These are phyloP conservation scores for Hermetia illucens DNA, from an alignment of 1,140 invertebrate genomes.

Conservation along the genomic window DNA sequence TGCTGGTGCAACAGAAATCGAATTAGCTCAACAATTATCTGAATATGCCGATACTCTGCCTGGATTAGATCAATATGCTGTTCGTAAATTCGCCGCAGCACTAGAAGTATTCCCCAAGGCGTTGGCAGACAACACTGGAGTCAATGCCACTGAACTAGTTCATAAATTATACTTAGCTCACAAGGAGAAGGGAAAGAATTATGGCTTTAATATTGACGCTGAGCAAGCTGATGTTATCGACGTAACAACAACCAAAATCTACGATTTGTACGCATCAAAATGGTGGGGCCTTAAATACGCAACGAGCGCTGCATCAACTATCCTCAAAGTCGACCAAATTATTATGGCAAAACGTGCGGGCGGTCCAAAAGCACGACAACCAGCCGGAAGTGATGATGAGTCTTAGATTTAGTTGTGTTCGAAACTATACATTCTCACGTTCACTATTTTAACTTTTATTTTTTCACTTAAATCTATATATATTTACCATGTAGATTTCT, in stretches of 20 bases:
- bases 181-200: slow-evolving; percentile 65
- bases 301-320: slow-evolving; percentile 78
- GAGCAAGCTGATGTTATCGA: slow-evolving; percentile 54
- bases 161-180: slow-evolving; percentile 86
- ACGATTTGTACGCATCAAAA: slow-evolving; percentile 80
- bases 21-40: slow-evolving; percentile 74
- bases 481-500: too few species aligned
- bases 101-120: slow-evolving; percentile 84
- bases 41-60: slow-evolving; percentile 81
- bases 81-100: slow-evolving; percentile 86
- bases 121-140: slow-evolving; percentile 88
- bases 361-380: slow-evolving; percentile 65
- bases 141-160: slow-evolving; percentile 75
- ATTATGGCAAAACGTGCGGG: slow-evolving; percentile 97
- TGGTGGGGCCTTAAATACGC: slow-evolving; percentile 93
- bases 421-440: too few species aligned
- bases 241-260: slow-evolving; percentile 55
- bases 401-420: slow-evolving; percentile 15
- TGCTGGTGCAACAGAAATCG: slow-evolving; percentile 89
- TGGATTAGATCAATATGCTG: slow-evolving; percentile 93
- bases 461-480: too few species aligned
- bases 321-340: slow-evolving; percentile 96
- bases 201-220: slow-evolving; percentile 81
- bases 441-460: too few species aligned
- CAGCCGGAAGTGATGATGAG: slow-evolving; percentile 27